phyloP scores from a whole-genome alignment of 1,140 invertebrate species.

The Helicoverpa zea region DNA sequence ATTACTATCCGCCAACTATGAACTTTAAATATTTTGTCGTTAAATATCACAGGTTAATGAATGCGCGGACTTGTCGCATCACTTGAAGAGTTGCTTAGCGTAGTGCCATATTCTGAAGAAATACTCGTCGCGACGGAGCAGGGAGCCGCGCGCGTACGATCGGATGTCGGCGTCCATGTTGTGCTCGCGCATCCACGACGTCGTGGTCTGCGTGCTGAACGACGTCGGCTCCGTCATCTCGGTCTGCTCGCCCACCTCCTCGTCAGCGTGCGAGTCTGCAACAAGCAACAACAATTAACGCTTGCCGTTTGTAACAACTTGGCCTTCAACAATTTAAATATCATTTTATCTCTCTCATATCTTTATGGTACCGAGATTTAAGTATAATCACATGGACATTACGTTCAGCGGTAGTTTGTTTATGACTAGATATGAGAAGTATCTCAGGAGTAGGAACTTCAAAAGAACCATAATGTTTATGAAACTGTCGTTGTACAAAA shows the following conservation, averaged over 20 bases:
- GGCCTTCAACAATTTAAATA: too few species aligned
- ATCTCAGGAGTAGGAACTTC: too few species aligned
- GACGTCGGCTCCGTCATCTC: conserved; percentile 85
- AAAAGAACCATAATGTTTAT: too few species aligned
- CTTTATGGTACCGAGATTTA: too few species aligned
- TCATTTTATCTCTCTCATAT: too few species aligned
- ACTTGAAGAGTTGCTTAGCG: conserved; percentile 92
- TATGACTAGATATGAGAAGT: too few species aligned
- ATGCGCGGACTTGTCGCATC: conserved; percentile 51
- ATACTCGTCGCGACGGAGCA: conserved; percentile 95
- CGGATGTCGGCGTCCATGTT: conserved; percentile 97
- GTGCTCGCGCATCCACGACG: conserved; percentile 96
- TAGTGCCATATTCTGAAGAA: conserved; percentile 98
- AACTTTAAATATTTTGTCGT: conserved; percentile 66
- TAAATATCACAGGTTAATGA: conserved; percentile 77
- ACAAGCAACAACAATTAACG: not conserved
- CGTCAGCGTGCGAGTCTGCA: conserved; percentile 73
- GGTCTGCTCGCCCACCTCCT: conserved; percentile 72
- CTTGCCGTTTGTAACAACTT: not conserved
- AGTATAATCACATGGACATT: too few species aligned
- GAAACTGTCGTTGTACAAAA: too few species aligned
- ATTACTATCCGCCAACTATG: conserved; percentile 72
- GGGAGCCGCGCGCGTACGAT: conserved; percentile 93
- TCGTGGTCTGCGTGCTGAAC: conserved; percentile 96
- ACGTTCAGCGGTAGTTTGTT: too few species aligned